These are phyloP conservation scores for Poecilobothrus nobilitatus DNA, from an alignment of 2,888 invertebrate genomes.

Conservation along the genomic window DNA sequence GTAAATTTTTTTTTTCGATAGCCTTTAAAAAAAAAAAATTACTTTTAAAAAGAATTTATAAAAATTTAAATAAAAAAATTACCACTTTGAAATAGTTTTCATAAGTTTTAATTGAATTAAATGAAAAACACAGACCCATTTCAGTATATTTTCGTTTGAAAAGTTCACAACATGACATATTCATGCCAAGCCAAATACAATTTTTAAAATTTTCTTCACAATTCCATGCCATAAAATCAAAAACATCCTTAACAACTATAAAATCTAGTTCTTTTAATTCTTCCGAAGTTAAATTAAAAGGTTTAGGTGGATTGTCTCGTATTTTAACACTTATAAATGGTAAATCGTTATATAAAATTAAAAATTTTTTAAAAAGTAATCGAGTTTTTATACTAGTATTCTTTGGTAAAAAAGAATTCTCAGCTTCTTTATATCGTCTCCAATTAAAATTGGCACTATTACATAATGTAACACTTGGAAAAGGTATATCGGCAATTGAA, in stretches of 20 bases:
- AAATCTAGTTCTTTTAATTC: slow-evolving; percentile 28
- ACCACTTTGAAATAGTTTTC: too few relatives aligned
- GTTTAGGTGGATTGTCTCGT: slow-evolving; percentile 22
- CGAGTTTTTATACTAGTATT: slow-evolving; percentile 25
- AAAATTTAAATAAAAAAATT: too few relatives aligned
- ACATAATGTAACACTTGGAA: slow-evolving; percentile 40
- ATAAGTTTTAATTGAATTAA: slow-evolving; percentile 41
- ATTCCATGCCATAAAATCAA: slow-evolving; percentile 36
- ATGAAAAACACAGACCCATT: slow-evolving; percentile 45
- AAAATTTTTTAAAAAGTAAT: slow-evolving; percentile 31
- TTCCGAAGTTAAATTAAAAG: slow-evolving; percentile 13
- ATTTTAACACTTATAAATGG: slow-evolving; percentile 35
- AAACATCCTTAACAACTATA: slow-evolving; percentile 36
- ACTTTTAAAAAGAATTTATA: too few relatives aligned
- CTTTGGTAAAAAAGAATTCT: slow-evolving; percentile 30
- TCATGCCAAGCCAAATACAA: slow-evolving; percentile 42
- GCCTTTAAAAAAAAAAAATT: too few relatives aligned
- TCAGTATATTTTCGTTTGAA: slow-evolving; percentile 44
- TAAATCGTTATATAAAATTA: slow-evolving; percentile 32
- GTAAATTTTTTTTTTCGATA: neutral
- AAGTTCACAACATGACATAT: slow-evolving; percentile 42
- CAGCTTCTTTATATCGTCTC: slow-evolving; percentile 33
- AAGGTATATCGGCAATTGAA: slow-evolving; percentile 37
- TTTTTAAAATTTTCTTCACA: slow-evolving; percentile 41
- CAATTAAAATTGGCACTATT: slow-evolving; percentile 40